These are phyloP conservation scores for Lysandra bellargus DNA, from an alignment of 2,888 invertebrate genomes.

Conservation along the genomic window DNA sequence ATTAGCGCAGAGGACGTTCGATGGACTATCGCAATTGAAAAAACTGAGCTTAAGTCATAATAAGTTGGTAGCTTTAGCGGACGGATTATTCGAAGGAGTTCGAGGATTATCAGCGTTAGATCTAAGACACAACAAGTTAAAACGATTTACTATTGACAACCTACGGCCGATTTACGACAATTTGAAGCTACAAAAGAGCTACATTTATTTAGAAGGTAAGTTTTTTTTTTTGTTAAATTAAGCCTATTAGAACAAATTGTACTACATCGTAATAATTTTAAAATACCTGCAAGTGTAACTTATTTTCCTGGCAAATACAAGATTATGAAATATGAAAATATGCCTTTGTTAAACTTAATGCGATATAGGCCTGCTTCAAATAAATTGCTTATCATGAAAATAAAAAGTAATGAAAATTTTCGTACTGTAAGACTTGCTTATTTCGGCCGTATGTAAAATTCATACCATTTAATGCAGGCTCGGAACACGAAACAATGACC, in stretches of 20 bases:
- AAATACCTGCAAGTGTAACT: too few species aligned
- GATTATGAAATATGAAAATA: too few species aligned
- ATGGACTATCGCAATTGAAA: slow-evolving; percentile 86
- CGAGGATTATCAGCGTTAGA: slow-evolving; percentile 86
- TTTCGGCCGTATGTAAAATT: neutral
- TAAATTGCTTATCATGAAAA: neutral
- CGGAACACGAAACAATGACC: slow-evolving; percentile 17
- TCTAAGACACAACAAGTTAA: slow-evolving; percentile 87
- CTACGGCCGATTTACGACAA: slow-evolving; percentile 87
- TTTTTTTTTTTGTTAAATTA: neutral
- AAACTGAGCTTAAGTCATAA: slow-evolving; percentile 88
- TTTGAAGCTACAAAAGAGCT: slow-evolving; percentile 86
- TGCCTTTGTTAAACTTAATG: neutral
- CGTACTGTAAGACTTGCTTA: neutral
- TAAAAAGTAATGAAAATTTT: slow-evolving; percentile 13
- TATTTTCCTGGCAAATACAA: too few species aligned
- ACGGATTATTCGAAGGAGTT: slow-evolving; percentile 86
- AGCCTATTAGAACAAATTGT: too few species aligned
- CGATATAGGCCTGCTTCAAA: neutral
- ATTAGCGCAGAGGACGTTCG: slow-evolving; percentile 88
- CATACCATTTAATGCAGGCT: slow-evolving; percentile 9
- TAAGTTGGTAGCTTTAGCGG: slow-evolving; percentile 84
- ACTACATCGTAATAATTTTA: too few species aligned
- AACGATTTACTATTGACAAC: slow-evolving; percentile 87
- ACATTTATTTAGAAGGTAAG: slow-evolving; percentile 89